Evolutionary conservation across 2,797 vertebrate genomes (phyloP).

Genomic region (Argya squamiceps): DNA sequence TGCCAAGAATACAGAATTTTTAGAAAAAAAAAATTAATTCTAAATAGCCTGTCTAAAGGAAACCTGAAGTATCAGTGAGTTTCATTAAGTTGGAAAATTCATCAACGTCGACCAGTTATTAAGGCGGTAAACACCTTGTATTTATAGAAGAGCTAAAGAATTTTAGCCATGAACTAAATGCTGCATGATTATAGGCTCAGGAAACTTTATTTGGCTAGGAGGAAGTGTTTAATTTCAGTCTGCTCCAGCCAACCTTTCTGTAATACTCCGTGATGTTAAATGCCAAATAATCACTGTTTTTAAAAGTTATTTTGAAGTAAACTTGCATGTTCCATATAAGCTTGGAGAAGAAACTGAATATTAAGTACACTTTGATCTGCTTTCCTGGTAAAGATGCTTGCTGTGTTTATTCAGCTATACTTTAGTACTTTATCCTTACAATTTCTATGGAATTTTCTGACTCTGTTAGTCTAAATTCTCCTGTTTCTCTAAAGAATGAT

Average conservation of each 20-base stretch:
- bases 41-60: neutral
- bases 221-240: slow-evolving; percentile 33
- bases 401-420: neutral
- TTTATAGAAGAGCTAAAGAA: slow-evolving; percentile 31
- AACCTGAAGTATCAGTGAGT: neutral
- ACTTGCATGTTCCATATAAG: neutral
- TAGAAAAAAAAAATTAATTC: neutral
- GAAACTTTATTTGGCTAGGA: neutral
- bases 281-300: neutral
- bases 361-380: neutral
- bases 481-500: neutral
- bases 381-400: neutral
- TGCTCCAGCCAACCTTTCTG: neutral
- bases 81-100: neutral
- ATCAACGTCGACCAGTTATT: neutral
- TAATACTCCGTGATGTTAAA: neutral
- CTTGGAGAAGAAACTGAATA: neutral
- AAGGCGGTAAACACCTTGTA: neutral
- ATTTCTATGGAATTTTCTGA: neutral
- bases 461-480: neutral
- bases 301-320: slow-evolving; percentile 6
- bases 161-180: slow-evolving; percentile 22
- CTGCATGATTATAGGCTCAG: slow-evolving; percentile 1
- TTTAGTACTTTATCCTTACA: neutral
- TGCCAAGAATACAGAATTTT: neutral